Percentiles rank a stretch among this genome's conserved stretches.
phyloP scores from a whole-genome alignment of 2,797 vertebrate genomes.

The Enteromius radiatus region DNA sequence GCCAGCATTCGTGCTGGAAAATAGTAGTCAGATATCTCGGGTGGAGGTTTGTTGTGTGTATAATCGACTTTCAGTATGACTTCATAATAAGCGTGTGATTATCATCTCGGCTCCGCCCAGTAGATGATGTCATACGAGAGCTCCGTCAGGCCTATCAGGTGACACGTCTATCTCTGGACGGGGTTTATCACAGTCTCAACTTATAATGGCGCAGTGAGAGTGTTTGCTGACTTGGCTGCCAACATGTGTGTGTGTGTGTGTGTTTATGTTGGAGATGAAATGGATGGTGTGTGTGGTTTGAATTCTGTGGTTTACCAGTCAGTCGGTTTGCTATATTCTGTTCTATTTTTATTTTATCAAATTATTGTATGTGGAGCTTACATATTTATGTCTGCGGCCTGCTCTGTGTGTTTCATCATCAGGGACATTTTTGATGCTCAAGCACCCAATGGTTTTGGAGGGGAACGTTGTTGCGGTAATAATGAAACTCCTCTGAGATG shows the following conservation, averaged over 20 bases:
- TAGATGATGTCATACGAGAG: conserved; percentile 76
- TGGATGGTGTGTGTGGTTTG: conserved; percentile 24
- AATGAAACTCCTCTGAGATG: conserved; percentile 24
- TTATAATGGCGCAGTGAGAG: conserved; percentile 78
- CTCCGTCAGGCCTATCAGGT: conserved; percentile 80
- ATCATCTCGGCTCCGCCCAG: conserved; percentile 72
- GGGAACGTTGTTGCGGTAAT: conserved; percentile 61
- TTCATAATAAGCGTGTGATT: conserved; percentile 43
- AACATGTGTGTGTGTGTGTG: conserved; percentile 70
- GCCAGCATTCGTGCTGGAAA: conserved; percentile 10
- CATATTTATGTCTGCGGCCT: conserved; percentile 20
- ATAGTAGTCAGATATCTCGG: conserved; percentile 32
- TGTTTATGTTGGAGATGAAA: conserved; percentile 49
- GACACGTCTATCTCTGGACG: conserved; percentile 81
- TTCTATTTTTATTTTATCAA: conserved; percentile 8
- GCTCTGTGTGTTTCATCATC: conserved; percentile 16
- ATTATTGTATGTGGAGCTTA: background rate
- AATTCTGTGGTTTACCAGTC: conserved; percentile 20
- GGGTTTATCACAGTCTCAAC: conserved; percentile 81
- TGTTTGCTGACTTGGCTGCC: conserved; percentile 82
- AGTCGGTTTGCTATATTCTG: background rate
- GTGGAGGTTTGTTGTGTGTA: conserved; percentile 30
- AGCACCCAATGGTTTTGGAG: conserved; percentile 70
- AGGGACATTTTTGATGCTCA: conserved; percentile 40
- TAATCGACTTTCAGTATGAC: conserved; percentile 48